Conservation (phyloP, 2,888 invertebrate species). For the Myopa testacea region DNA sequence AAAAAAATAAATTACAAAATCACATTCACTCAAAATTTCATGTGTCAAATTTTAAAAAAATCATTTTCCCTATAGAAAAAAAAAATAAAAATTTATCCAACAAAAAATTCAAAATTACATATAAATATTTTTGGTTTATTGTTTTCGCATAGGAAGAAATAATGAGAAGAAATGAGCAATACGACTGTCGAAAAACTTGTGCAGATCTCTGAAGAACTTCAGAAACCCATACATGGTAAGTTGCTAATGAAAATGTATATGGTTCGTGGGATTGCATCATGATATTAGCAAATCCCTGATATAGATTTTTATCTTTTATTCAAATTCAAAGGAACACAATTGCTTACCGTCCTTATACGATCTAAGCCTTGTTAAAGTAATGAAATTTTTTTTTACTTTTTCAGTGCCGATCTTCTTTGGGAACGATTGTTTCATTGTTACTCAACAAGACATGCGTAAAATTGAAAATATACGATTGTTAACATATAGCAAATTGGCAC, state of each 20-base stretch:
- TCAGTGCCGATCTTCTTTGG: conserved; percentile 60
- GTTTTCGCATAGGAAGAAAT: conserved; percentile 26
- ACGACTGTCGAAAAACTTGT: conserved; percentile 51
- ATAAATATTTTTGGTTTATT: conserved; percentile 28
- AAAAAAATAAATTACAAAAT: conserved; percentile 26
- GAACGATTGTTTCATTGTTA: conserved; percentile 56
- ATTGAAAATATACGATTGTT: conserved; percentile 58
- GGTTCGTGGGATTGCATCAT: too few relatives aligned
- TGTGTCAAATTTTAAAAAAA: conserved; percentile 4
- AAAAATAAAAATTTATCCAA: conserved; percentile 7
- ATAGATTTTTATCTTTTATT: too few relatives aligned
- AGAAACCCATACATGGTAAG: conserved; percentile 56
- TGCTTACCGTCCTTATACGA: too few relatives aligned
- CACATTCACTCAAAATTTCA: conserved; percentile 7
- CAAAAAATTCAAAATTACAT: conserved; percentile 39
- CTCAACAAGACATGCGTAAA: conserved; percentile 62
- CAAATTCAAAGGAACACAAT: too few relatives aligned
- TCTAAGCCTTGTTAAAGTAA: too few relatives aligned
- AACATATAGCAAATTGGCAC: conserved; percentile 51
- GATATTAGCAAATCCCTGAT: too few relatives aligned
- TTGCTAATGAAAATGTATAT: not conserved
- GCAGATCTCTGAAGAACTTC: conserved; percentile 58
- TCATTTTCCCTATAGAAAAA: not conserved
- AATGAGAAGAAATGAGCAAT: conserved; percentile 44
- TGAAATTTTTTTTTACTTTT: not conserved